phyloP scores from a whole-genome alignment of 2,113 vertebrate genomes.

The Motacilla alba region DNA sequence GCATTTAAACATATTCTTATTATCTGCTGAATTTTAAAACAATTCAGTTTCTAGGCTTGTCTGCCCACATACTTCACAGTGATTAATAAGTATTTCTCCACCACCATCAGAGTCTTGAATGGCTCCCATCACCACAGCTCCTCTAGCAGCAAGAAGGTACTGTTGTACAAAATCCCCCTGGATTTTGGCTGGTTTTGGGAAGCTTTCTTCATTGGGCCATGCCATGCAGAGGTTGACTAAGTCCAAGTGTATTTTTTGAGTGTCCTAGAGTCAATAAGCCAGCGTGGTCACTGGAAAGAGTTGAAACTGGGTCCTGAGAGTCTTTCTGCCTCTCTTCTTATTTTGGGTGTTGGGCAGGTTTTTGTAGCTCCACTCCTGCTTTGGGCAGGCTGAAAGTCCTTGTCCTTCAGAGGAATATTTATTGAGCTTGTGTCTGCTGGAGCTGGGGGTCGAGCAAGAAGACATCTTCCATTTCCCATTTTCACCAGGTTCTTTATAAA shows the following conservation, averaged over 20 bases:
- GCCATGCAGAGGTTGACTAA: neutral
- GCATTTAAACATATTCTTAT: neutral
- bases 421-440: neutral
- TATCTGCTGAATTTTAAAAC: neutral
- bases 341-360: neutral
- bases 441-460: neutral
- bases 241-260: neutral
- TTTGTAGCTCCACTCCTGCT: neutral
- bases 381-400: neutral
- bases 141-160: neutral
- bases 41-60: neutral
- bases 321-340: neutral
- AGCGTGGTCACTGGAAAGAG: accelerated
- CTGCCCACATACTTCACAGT: neutral
- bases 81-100: neutral
- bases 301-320: neutral
- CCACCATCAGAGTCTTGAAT: neutral
- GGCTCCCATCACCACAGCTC: neutral
- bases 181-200: neutral
- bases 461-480: neutral
- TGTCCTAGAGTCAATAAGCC: neutral
- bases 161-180: neutral
- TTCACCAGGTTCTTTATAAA: neutral
- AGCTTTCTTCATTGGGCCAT: neutral
- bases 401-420: neutral